phyloP scores from a whole-genome alignment of 2,797 vertebrate species.

The Rhynchotus rufescens region DNA sequence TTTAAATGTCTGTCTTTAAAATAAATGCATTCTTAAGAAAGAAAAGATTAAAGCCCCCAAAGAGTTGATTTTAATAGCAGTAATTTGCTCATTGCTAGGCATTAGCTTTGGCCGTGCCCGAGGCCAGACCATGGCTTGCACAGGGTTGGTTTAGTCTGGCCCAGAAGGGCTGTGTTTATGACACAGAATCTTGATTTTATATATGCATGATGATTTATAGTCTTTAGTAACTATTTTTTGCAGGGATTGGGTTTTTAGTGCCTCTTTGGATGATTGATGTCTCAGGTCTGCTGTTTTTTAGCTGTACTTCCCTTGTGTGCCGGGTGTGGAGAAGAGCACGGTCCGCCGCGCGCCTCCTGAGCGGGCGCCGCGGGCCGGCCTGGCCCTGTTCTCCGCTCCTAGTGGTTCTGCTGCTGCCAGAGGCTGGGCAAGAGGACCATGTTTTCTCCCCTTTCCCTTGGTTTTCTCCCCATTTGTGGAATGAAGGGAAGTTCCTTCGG shows the following conservation, averaged over 20 bases:
- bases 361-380: background rate
- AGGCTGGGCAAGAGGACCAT: background rate
- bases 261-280: background rate
- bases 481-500: background rate
- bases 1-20: background rate
- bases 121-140: background rate
- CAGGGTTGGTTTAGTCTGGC: background rate
- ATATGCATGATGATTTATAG: rapidly evolving
- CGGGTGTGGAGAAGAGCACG: background rate
- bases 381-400: background rate
- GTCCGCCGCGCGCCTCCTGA: background rate
- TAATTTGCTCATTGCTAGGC: background rate
- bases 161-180: background rate
- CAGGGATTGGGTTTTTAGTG: background rate
- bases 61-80: background rate
- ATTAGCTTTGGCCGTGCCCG: background rate
- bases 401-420: background rate
- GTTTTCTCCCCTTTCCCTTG: background rate
- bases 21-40: background rate
- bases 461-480: background rate
- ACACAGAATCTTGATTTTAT: background rate
- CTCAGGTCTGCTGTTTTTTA: background rate
- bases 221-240: background rate
- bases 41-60: background rate
- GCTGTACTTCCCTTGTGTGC: no score